A percentile compares a stretch with the other conserved stretches of the same genome.
These are phyloP conservation scores for Trachurus trachurus DNA, from an alignment of 2,797 vertebrate species.

Conservation along the genomic window DNA sequence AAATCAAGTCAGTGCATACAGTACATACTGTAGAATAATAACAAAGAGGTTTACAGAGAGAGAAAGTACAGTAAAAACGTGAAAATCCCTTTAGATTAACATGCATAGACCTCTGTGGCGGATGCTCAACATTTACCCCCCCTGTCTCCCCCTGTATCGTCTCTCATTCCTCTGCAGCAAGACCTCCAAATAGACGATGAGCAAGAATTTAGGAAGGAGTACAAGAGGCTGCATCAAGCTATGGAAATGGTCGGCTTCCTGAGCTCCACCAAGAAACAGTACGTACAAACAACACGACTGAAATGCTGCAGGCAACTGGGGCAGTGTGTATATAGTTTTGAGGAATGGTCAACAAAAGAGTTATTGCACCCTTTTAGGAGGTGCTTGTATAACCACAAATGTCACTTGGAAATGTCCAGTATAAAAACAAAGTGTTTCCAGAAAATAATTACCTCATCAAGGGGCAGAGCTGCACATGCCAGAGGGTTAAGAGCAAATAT, in stretches of 20 bases:
- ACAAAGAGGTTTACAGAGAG: background rate
- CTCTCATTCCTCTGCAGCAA: slow-evolving; percentile 81
- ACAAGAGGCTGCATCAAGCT: slow-evolving; percentile 94
- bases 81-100: too few relatives aligned
- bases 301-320: slow-evolving; percentile 1
- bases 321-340: background rate
- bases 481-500: background rate
- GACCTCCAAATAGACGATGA: slow-evolving; percentile 89
- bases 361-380: background rate
- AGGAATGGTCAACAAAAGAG: background rate
- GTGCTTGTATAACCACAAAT: background rate
- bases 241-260: slow-evolving; percentile 99
- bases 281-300: slow-evolving; percentile 48
- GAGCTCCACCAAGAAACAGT: slow-evolving; percentile 94
- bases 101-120: background rate
- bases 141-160: background rate
- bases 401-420: background rate
- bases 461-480: slow-evolving; percentile 3
- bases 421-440: background rate
- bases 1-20: background rate
- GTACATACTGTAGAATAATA: background rate
- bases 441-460: background rate
- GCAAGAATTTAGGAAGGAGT: slow-evolving; percentile 90
- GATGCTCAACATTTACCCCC: background rate
- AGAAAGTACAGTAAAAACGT: too few relatives aligned